These are phyloP conservation scores for Leptinotarsa lineolata DNA, from an alignment of 1,140 invertebrate species.

Conservation along the genomic window DNA sequence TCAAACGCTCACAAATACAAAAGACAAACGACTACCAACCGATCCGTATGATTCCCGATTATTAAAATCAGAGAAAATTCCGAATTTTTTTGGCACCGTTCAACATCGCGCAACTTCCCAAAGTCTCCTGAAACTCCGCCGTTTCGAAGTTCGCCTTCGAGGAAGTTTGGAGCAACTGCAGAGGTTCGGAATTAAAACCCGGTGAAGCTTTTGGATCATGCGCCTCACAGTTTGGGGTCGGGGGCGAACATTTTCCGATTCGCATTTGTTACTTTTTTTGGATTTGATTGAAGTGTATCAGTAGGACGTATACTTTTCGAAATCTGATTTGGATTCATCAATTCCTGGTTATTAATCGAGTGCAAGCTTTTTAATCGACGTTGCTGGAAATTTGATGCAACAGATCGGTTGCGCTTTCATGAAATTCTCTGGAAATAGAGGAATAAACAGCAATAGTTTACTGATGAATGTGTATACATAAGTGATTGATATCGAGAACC, in stretches of 20 bases:
- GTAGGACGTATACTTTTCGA: too few species aligned
- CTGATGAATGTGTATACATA: too few species aligned
- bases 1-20: too few species aligned
- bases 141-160: slow-evolving; percentile 7
- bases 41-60: neutral
- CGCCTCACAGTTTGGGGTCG: neutral
- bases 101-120: slow-evolving; percentile 5
- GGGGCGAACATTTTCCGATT: slow-evolving; percentile 11
- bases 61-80: neutral
- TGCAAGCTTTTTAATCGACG: too few species aligned
- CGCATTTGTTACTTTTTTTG: slow-evolving; percentile 24
- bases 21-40: neutral
- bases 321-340: too few species aligned
- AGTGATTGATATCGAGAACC: too few species aligned
- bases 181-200: slow-evolving; percentile 25
- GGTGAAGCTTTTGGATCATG: slow-evolving; percentile 22
- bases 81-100: neutral
- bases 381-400: too few species aligned
- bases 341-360: too few species aligned
- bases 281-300: neutral
- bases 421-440: too few species aligned
- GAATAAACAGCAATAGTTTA: too few species aligned
- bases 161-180: slow-evolving; percentile 23
- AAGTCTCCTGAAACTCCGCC: neutral
- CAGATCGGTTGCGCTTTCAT: too few species aligned